Percentiles rank a stretch among this genome's conserved stretches.
These are phyloP conservation scores for Dascyllus trimaculatus DNA, from an alignment of 2,113 vertebrate genomes.

Conservation along the genomic window DNA sequence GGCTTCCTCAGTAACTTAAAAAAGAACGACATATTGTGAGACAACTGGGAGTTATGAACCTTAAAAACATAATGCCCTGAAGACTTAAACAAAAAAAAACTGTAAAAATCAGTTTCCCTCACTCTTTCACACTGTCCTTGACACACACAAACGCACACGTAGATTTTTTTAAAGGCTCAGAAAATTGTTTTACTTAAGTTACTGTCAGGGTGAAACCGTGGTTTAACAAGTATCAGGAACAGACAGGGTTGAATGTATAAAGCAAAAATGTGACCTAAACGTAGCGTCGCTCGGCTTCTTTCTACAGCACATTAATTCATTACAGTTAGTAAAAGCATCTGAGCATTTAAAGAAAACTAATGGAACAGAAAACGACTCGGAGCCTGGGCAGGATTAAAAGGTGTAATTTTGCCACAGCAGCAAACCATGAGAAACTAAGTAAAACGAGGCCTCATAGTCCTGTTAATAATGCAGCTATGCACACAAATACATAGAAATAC, in stretches of 20 bases:
- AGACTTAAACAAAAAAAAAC: conserved; percentile 16
- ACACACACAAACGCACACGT: conserved; percentile 29
- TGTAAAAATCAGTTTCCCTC: conserved; percentile 42
- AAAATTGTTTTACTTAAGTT: background rate
- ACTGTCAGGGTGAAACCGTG: background rate
- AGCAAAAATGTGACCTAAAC: conserved; percentile 73
- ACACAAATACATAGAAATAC: background rate
- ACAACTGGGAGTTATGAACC: conserved; percentile 49
- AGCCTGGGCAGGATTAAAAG: conserved; percentile 86
- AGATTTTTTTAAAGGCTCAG: background rate
- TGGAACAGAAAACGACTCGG: conserved; percentile 84
- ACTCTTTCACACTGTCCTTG: conserved; percentile 38
- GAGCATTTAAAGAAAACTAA: conserved; percentile 89
- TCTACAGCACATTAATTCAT: conserved; percentile 83
- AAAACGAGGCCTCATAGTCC: conserved; percentile 24
- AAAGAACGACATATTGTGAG: conserved; percentile 61
- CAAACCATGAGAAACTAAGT: conserved; percentile 22
- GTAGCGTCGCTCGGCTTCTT: conserved; percentile 73
- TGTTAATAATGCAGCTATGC: background rate
- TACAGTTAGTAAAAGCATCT: conserved; percentile 85
- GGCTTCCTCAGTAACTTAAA: conserved; percentile 56
- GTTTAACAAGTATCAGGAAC: background rate
- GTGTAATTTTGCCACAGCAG: conserved; percentile 66
- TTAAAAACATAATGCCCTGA: conserved; percentile 51
- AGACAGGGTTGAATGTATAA: conserved; percentile 62